phyloP scores from a whole-genome alignment of 2,113 vertebrate species.

The Gallinago paraguaiae region DNA sequence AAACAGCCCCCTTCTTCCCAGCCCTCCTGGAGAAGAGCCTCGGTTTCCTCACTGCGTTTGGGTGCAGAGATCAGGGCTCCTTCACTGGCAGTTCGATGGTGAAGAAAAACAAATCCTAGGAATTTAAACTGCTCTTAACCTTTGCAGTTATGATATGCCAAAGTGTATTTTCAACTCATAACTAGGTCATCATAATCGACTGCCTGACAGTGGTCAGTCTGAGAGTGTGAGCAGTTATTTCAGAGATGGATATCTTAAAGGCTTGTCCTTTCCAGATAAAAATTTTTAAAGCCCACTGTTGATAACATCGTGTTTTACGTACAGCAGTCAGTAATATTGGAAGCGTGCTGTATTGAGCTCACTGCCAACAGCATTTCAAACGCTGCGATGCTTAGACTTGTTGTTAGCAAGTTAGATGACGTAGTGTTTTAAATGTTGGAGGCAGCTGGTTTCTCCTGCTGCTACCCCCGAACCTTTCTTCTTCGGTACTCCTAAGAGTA shows the following conservation, averaged over 20 bases:
- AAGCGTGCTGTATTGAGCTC: background rate
- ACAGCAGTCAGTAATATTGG: background rate
- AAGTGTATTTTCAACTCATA: background rate
- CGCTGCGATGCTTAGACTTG: background rate
- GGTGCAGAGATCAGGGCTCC: background rate
- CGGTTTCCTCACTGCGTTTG: background rate
- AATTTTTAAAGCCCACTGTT: background rate
- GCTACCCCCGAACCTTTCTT: background rate
- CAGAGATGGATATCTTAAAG: background rate
- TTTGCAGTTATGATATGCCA: background rate
- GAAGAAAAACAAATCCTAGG: background rate
- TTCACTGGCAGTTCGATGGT: accelerated
- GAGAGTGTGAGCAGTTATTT: background rate
- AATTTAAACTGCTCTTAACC: background rate
- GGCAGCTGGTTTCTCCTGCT: background rate
- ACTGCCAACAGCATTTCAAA: conserved; percentile 14
- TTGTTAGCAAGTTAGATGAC: background rate
- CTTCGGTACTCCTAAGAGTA: background rate
- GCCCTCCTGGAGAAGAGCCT: accelerated
- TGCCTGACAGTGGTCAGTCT: background rate
- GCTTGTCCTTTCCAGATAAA: background rate
- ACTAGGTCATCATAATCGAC: background rate
- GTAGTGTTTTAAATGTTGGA: background rate
- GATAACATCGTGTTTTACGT: background rate
- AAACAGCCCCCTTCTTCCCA: background rate